A percentile compares a stretch with the other conserved stretches of the same genome.
Conservation (phyloP, 2,888 invertebrate genomes). For the Notodonta dromedarius region DNA sequence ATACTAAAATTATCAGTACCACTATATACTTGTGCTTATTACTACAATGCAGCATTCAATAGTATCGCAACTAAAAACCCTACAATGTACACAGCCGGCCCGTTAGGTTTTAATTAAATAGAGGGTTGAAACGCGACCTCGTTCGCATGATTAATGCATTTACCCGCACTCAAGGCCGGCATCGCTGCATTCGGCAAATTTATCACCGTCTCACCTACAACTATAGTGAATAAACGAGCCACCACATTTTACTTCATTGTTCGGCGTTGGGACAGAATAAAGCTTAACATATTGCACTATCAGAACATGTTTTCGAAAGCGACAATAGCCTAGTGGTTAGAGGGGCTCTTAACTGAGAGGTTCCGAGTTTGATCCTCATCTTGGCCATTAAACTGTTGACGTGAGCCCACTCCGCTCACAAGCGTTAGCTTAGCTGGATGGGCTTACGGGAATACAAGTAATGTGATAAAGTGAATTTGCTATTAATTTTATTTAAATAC, state of each 20-base stretch:
- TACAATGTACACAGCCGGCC: background rate
- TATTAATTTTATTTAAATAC: no score
- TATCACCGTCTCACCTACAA: slow-evolving; percentile 35
- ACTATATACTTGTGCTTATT: background rate
- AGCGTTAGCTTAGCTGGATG: no score
- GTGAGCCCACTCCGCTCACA: no score
- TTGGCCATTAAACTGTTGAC: no score
- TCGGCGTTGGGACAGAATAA: background rate
- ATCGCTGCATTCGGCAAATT: slow-evolving; percentile 37
- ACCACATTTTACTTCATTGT: slow-evolving; percentile 10
- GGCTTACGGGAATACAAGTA: no score
- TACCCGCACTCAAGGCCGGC: slow-evolving; percentile 45
- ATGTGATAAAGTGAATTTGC: no score
- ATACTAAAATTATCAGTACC: background rate
- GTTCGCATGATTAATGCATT: slow-evolving; percentile 59
- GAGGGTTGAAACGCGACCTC: slow-evolving; percentile 34
- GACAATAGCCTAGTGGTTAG: no score
- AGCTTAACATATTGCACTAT: no score
- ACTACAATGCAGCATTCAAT: background rate
- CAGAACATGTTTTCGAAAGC: no score
- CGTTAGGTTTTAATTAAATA: slow-evolving; percentile 38
- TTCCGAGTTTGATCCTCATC: no score
- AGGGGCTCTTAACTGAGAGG: no score
- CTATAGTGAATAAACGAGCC: slow-evolving; percentile 33
- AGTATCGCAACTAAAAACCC: background rate